Base-by-base conservation (phyloP, 2,888 invertebrate genomes). In the Thalpophila matura region DNA sequence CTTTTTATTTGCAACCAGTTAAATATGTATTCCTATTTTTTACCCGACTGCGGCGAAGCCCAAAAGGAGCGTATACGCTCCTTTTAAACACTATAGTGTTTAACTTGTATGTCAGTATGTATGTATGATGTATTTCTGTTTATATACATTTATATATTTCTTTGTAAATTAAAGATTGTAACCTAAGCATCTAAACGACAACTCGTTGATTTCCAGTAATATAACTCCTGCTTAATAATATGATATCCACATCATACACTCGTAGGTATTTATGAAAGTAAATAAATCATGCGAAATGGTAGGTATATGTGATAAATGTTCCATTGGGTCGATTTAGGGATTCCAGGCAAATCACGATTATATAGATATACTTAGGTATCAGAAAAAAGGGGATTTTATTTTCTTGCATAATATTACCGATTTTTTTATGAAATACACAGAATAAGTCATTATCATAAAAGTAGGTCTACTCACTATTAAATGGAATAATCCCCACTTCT, bases 231-330 rank as follows among this genome's bases (percentile, higher is more conserved):
- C 35, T 14, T 27, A 31, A 45, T 54, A 59, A 35, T 59, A 49
- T 35, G 38, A 31, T 74, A 54, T 35, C 35, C 54, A 29, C 37
- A 24, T 45, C 35, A 60, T 60, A 33, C 22, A 29, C 16, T 56
- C 56, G 10, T 50, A n/a, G n/a, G n/a, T n/a, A 31, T 59, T 47
- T 54, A 37, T 29, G 27, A 51, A 55, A 69, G 50, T 61, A 57
- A 70, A 74, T 57, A 74, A 51, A 53, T 74, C 47, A 50, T 46
- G 20, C 62, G 54, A 74, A 72, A 70, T 63, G 70, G 57, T 74
- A 50, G 70, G 57, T 74, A 50, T 75, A 63, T 57, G 76, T 70
- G 75, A 70, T 54, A 70, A 70, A 72, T 77, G 56, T 37, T 64
- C 22, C 40, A 50, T 46, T 57, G 49, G 49, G 22, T 47, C 53